A percentile compares a stretch with the other conserved stretches of the same genome.
Conservation (phyloP, 1,140 invertebrate genomes). For the Lepidotrigona ventralis region DNA sequence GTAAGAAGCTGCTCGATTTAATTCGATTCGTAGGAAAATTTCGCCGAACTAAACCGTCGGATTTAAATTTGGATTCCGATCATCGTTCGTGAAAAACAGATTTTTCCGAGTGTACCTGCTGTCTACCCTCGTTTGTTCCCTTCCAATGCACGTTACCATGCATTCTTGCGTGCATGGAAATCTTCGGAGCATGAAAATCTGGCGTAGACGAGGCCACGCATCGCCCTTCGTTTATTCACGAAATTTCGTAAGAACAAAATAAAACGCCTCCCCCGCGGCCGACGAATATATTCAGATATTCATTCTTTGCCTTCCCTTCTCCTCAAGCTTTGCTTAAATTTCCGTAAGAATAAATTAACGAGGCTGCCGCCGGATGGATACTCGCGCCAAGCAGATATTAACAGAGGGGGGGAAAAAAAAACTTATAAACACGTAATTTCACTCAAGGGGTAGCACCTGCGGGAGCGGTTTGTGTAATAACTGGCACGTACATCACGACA, state of each 20-base stretch:
- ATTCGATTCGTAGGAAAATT: slow-evolving; percentile 33
- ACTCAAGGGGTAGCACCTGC: slow-evolving; percentile 50
- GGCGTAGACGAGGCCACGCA: background rate
- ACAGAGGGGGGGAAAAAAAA: slow-evolving; percentile 54
- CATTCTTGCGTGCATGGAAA: background rate
- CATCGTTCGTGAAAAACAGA: background rate
- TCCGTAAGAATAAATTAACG: slow-evolving; percentile 37
- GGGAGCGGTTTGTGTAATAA: slow-evolving; percentile 73
- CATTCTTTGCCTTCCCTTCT: background rate
- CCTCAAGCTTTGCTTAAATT: background rate
- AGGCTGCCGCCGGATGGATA: background rate
- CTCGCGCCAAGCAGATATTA: slow-evolving; percentile 5
- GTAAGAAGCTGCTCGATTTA: slow-evolving; percentile 56
- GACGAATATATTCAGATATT: background rate
- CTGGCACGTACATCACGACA: slow-evolving; percentile 76
- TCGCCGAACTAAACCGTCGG: slow-evolving; percentile 37
- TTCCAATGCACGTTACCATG: no score
- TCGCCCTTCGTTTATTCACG: slow-evolving; percentile 11
- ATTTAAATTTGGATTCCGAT: slow-evolving; percentile 31
- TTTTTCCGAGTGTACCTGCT: background rate
- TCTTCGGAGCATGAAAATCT: background rate
- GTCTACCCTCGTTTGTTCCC: no score
- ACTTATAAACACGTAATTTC: slow-evolving; percentile 71
- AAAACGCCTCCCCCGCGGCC: background rate
- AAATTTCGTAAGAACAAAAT: no score